Conservation (phyloP, 1,140 invertebrate species). For the Himalopsyche phryganea region DNA sequence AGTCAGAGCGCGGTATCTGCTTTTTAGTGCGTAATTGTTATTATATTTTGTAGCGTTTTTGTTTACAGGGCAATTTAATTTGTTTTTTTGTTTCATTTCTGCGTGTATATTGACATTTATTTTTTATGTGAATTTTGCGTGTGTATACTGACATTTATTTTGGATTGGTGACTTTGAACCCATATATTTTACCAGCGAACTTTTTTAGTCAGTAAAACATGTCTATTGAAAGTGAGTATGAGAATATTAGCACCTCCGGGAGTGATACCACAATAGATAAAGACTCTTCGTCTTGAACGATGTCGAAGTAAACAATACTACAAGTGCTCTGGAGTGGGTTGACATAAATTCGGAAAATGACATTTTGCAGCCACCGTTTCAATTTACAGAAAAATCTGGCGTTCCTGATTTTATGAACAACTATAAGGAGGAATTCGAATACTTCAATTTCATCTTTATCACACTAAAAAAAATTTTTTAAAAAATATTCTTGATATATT, state of each 20-base stretch:
- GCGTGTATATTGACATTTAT: not conserved
- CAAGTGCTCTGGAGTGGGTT: constrained; percentile 3
- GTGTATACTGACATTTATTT: not conserved
- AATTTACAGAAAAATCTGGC: constrained; percentile 9
- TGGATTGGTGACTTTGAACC: not conserved
- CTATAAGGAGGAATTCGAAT: constrained; percentile 9
- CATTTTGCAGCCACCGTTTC: constrained; percentile 6
- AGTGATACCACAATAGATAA: constrained; percentile 12
- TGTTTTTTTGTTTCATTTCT: not conserved
- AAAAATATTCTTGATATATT: too few relatives aligned
- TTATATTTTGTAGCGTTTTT: not conserved
- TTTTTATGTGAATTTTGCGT: not conserved
- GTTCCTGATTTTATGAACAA: constrained; percentile 5
- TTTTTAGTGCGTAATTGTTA: too few relatives aligned
- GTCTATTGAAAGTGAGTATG: constrained; percentile 13
- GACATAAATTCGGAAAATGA: constrained; percentile 6
- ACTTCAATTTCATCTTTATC: constrained; percentile 5
- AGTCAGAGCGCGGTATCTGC: too few relatives aligned
- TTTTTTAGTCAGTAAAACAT: constrained; percentile 4
- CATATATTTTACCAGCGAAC: not conserved
- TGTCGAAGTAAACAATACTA: not conserved
- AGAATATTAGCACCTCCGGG: constrained; percentile 14
- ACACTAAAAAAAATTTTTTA: too few relatives aligned
- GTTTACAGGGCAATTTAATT: not conserved
- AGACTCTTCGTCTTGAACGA: not conserved